These are phyloP conservation scores for Leguminivora glycinivorella DNA, from an alignment of 1,140 invertebrate genomes.

Conservation along the genomic window DNA sequence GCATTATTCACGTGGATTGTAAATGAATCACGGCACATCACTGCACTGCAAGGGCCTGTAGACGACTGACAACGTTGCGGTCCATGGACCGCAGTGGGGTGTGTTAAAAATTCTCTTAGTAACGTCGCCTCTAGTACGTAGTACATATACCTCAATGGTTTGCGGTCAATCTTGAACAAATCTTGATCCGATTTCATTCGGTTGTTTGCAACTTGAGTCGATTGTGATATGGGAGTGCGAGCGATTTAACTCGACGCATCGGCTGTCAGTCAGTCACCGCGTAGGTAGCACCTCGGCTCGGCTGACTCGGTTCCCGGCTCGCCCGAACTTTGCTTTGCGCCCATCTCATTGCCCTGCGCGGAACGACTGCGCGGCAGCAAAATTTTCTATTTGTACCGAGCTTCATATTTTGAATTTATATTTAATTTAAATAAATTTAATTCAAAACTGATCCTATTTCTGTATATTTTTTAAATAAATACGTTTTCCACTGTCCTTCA, in stretches of 20 bases:
- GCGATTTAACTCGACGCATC: neutral
- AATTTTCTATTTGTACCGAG: neutral
- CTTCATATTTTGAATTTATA: neutral
- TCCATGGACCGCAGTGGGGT: too few species aligned
- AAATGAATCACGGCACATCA: too few species aligned
- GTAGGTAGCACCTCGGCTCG: neutral
- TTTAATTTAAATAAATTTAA: neutral
- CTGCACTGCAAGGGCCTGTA: too few species aligned
- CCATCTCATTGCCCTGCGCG: neutral
- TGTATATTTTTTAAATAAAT: neutral
- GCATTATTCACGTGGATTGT: too few species aligned
- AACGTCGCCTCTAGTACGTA: too few species aligned
- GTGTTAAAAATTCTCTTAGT: too few species aligned
- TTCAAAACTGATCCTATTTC: neutral
- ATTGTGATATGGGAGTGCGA: constrained; percentile 2
- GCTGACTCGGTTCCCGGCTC: constrained; percentile 21
- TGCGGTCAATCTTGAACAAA: too few species aligned
- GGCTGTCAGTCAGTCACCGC: neutral
- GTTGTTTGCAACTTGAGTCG: neutral
- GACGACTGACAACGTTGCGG: too few species aligned
- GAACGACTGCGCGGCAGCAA: neutral
- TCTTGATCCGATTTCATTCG: neutral
- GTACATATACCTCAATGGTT: too few species aligned
- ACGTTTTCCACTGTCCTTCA: constrained; percentile 13
- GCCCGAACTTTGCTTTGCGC: constrained; percentile 23